Base-by-base conservation (phyloP, 2,113 vertebrate species). In the Piprites chloris region DNA sequence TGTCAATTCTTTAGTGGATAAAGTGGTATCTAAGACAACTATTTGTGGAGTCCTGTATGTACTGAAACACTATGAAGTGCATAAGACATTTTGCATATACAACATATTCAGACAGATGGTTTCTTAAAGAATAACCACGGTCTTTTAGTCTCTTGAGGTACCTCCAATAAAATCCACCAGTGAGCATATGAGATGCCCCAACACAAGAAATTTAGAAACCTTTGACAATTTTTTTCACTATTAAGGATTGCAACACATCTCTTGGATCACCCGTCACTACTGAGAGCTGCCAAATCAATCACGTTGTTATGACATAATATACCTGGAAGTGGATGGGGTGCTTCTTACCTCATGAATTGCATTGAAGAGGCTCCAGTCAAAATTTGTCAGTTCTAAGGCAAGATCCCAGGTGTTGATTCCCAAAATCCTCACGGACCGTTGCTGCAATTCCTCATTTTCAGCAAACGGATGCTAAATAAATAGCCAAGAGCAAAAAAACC, bases 341-440 rank as follows among this genome's bases (percentile, higher is more conserved):
- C 55, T 94, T 76, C 97, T 96, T 94, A 99, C 99, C 98, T 99
- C 99, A 0, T 99, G 99, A 87, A 99, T 98, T 13, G 98, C 98
- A 95, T 98, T 98, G 96, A 99, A 99, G 85, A 99, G 98, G 94
- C 93, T 98, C 99, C 99, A 99, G 96, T 99, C 99, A 93, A 99
- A 99, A 96, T 98, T 98, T 67, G 99, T 99, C 89, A 99, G 98
- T 75, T 99, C 98, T 66, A 99, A 97, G 65, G 99, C 99, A 68
- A 99, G 98, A 87, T 99, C 99, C 99, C 99, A 99, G 12, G 99
- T 99, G 97, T 99, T 99, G 97, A 99, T 98, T 93, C 98, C 98
- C 87, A 99, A 97, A 98, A 99, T 98, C 94, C 98, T 98, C 52
- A 98, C 97, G 2, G 98, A 98, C 74, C 98, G 98, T 95, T 99